Evolutionary conservation across 2,113 vertebrate species (phyloP).

Genomic region (Cyprinodon variegatus): DNA sequence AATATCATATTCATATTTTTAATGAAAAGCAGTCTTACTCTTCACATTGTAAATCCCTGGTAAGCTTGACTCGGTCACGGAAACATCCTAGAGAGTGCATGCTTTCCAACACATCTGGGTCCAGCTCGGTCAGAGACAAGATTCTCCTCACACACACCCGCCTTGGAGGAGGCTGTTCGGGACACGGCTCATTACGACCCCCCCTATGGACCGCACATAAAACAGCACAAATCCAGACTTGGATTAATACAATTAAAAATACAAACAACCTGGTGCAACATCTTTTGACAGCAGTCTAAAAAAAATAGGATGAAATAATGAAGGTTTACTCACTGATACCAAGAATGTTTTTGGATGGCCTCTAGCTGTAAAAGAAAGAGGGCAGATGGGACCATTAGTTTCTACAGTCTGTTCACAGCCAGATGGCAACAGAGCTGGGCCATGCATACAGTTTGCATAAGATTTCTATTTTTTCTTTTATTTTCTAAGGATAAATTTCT

Average conservation of each 20-base stretch:
- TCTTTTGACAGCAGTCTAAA: background rate
- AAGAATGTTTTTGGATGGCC: constrained; percentile 91
- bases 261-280: background rate
- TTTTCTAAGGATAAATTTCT: constrained; percentile 14
- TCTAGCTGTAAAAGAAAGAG: constrained; percentile 83
- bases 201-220: constrained; percentile 71
- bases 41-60: constrained; percentile 88
- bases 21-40: constrained; percentile 77
- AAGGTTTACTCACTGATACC: constrained; percentile 89
- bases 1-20: too few species aligned
- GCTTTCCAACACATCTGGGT: constrained; percentile 91
- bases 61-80: constrained; percentile 87
- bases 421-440: constrained; percentile 63
- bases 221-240: constrained; percentile 7
- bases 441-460: constrained; percentile 38
- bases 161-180: constrained; percentile 85
- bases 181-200: constrained; percentile 88
- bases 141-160: constrained; percentile 86
- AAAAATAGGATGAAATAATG: background rate
- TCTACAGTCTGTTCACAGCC: constrained; percentile 59
- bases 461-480: background rate
- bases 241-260: background rate
- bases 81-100: constrained; percentile 93
- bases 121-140: constrained; percentile 87
- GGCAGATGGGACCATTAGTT: constrained; percentile 72